These are phyloP conservation scores for Teleopsis dalmanni DNA, from an alignment of 1,140 invertebrate species.

Conservation along the genomic window DNA sequence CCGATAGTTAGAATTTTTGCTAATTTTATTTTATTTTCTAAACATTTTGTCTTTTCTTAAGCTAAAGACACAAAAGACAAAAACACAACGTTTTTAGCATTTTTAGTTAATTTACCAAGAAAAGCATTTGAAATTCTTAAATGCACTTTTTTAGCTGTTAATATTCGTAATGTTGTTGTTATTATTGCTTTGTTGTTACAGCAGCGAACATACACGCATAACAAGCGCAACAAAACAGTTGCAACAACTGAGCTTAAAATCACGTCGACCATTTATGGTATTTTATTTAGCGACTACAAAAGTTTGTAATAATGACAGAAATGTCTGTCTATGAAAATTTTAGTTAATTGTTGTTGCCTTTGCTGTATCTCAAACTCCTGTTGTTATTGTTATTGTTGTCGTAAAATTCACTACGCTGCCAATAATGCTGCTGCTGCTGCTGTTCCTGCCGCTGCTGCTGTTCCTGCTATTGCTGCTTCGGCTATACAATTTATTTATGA, in stretches of 20 bases:
- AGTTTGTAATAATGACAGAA: no score
- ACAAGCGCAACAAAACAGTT: conserved; percentile 8
- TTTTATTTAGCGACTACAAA: conserved; percentile 44
- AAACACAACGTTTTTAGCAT: conserved; percentile 36
- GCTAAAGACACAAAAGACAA: background rate
- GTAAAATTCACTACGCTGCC: no score
- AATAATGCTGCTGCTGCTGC: no score
- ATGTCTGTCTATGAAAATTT: no score
- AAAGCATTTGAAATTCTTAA: conserved; percentile 26
- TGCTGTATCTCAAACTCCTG: no score
- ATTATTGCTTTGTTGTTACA: conserved; percentile 13
- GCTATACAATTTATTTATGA: conserved; percentile 44
- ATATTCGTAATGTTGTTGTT: background rate
- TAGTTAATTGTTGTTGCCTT: no score
- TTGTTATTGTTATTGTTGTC: no score
- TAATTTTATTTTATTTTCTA: no score
- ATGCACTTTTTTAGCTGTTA: conserved; percentile 7
- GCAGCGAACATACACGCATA: background rate
- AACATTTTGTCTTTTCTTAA: no score
- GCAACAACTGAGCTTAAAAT: conserved; percentile 24
- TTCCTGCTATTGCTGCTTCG: no score
- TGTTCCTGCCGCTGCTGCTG: no score
- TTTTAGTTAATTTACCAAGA: conserved; percentile 44
- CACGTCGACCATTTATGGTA: conserved; percentile 41
- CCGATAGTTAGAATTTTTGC: no score